Evolutionary conservation across 1,140 invertebrate species (phyloP).

Genomic region (Drosophila malerkotliana): DNA sequence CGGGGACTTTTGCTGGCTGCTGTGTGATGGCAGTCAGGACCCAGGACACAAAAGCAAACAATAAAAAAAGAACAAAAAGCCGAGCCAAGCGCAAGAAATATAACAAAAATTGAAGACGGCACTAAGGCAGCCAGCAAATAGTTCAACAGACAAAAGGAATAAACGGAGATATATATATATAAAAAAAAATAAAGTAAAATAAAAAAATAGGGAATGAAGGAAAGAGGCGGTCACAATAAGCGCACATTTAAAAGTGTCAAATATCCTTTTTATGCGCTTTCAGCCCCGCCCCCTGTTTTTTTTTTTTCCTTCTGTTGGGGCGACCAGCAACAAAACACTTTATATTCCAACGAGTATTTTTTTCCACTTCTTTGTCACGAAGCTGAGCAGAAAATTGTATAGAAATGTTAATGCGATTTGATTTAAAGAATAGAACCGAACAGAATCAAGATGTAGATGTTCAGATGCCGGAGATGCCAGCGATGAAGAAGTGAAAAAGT

Average conservation of each 20-base stretch:
- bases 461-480: not conserved
- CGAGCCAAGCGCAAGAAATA: constrained; percentile 63
- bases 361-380: constrained; percentile 65
- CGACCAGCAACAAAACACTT: constrained; percentile 73
- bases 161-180: constrained; percentile 24
- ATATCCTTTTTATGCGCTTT: constrained; percentile 82
- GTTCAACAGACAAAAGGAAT: constrained; percentile 73
- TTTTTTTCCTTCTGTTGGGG: constrained; percentile 1
- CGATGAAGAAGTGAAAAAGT: not conserved
- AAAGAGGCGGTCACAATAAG: constrained; percentile 69
- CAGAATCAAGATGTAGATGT: constrained; percentile 47
- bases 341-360: constrained; percentile 59
- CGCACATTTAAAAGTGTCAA: constrained; percentile 83
- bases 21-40: constrained; percentile 56
- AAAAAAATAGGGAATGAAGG: not conserved
- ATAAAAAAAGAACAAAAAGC: constrained; percentile 52
- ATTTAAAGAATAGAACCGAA: constrained; percentile 72
- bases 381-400: constrained; percentile 78
- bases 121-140: constrained; percentile 68
- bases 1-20: constrained; percentile 44
- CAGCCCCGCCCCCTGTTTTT: constrained; percentile 35
- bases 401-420: constrained; percentile 83
- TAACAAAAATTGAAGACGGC: constrained; percentile 79
- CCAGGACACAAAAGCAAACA: constrained; percentile 80
- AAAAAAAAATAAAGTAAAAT: not conserved